Evolutionary conservation across 2,888 invertebrate species (phyloP), one percentile per base, ranked within the genome.

Genomic region (Nymphalis polychloros): DNA sequence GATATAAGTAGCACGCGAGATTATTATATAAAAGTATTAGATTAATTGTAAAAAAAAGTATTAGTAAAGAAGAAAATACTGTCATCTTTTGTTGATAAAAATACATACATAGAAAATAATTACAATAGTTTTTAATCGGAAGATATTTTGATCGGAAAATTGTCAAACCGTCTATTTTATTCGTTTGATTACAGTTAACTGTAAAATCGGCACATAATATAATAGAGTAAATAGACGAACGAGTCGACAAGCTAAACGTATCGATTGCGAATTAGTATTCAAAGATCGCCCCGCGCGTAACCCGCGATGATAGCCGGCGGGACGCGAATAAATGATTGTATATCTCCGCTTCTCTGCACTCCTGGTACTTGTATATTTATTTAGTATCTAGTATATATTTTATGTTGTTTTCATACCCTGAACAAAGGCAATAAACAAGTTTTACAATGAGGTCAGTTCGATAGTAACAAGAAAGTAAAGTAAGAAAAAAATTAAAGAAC

Each of bases 231-330:
- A 31, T 23, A 53, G 19, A 61, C 19, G 53, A n/a, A 19, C 31
- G 46, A 63, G 52, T 31, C 41, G 59, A 31, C 41, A 64, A 57
- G 49, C 46, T 53, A 48, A 55, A 49, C 20, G 59, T 71, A 72
- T 72, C 68, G 72, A 72, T 72, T 67, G 31, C 59, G 59, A 64
- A 72, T 72, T 72, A 72, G 70, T 67, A 72, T 71, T 70, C 72
- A 41, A 46, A 61, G 59, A 48, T 50, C 67, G 70, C 47, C n/a
- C 57, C 66, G 61, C 67, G 70, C 48, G 67, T 64, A 57, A 69
- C 59, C 62, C 63, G 70, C 67, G 71, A 69, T 69, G 67, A 69
- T 71, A 71, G 71, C 68, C 63, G 67, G 46, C 35, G 48, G 35
- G 23, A 19, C 47, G 60, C 41, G 31, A 52, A n/a, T 62, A 64